Evolutionary conservation across 2,888 invertebrate species (phyloP).

Genomic region (Trimorus sp.): DNA sequence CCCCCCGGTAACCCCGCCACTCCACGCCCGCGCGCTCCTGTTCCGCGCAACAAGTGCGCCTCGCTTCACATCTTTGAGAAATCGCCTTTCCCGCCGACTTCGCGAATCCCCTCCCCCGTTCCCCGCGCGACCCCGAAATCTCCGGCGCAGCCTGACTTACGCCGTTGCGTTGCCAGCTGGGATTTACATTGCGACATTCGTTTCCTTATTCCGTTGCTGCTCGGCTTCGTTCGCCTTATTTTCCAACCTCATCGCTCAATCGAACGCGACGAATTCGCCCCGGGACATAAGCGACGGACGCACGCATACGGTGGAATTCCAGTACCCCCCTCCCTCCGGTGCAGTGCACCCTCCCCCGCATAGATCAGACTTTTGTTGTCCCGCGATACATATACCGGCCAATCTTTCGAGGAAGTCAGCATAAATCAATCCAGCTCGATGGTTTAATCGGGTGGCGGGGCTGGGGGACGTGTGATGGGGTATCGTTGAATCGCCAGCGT

Average conservation of each 20-base stretch:
- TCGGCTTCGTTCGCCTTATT: conserved; percentile 38
- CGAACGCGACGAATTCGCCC: conserved; percentile 60
- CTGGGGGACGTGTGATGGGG: no score
- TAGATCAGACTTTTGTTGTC: conserved; percentile 58
- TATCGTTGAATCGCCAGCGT: no score
- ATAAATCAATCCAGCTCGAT: conserved; percentile 13
- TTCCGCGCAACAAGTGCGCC: conserved; percentile 80
- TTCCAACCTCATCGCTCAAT: conserved; percentile 59
- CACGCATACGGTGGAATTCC: no score
- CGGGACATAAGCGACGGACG: conserved; percentile 33
- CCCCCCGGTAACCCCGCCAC: conserved; percentile 66
- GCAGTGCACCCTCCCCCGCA: conserved; percentile 4
- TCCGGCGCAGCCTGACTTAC: conserved; percentile 60
- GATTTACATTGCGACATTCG: conserved; percentile 57
- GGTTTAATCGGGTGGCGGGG: not conserved
- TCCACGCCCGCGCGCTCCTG: conserved; percentile 67
- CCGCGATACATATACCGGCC: conserved; percentile 36
- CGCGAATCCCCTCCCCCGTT: conserved; percentile 51
- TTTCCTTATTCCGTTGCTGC: conserved; percentile 34
- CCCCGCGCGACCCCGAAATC: conserved; percentile 53
- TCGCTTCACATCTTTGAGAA: conserved; percentile 78
- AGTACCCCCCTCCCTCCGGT: no score
- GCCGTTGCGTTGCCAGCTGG: conserved; percentile 53
- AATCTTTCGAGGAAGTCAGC: conserved; percentile 29
- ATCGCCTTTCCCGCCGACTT: conserved; percentile 65